Conservation (phyloP, 2,888 invertebrate genomes). For the Amiota communis region DNA sequence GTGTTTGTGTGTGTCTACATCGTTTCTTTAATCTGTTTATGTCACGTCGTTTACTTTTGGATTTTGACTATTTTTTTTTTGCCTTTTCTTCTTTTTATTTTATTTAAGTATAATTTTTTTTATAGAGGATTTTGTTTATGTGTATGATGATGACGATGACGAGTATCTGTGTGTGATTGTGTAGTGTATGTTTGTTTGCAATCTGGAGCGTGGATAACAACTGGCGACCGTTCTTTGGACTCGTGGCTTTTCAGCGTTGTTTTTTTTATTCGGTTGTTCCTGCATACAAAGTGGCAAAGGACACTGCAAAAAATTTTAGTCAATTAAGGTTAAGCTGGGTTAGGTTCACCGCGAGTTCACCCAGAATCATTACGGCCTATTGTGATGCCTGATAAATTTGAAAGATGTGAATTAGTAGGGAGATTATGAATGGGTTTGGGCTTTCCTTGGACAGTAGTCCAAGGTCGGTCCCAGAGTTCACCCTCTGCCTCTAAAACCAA, state of each 20-base stretch:
- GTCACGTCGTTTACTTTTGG: constrained; percentile 59
- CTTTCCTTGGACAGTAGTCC: no score
- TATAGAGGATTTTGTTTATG: not conserved
- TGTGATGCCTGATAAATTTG: no score
- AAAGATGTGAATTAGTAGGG: no score
- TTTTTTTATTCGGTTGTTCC: constrained; percentile 4
- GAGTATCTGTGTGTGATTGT: constrained; percentile 14
- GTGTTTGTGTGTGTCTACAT: constrained; percentile 40
- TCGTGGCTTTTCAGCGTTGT: not conserved
- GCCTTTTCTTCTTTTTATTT: constrained; percentile 13
- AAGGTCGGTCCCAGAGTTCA: no score
- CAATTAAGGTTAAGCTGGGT: not conserved
- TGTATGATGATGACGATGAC: no score
- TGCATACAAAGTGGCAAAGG: constrained; percentile 32
- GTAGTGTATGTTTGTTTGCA: constrained; percentile 32
- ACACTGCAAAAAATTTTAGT: constrained; percentile 5
- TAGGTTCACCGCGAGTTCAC: no score
- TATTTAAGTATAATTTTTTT: constrained; percentile 20
- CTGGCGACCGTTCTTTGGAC: not conserved
- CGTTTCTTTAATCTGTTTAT: constrained; percentile 61
- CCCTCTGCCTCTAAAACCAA: no score
- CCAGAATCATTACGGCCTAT: no score
- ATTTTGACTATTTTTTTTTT: constrained; percentile 47
- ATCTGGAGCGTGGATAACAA: constrained; percentile 45
- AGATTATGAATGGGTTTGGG: no score